These are phyloP conservation scores for Cheiracanthium punctorium DNA, from an alignment of 2,888 invertebrate species.

Conservation along the genomic window DNA sequence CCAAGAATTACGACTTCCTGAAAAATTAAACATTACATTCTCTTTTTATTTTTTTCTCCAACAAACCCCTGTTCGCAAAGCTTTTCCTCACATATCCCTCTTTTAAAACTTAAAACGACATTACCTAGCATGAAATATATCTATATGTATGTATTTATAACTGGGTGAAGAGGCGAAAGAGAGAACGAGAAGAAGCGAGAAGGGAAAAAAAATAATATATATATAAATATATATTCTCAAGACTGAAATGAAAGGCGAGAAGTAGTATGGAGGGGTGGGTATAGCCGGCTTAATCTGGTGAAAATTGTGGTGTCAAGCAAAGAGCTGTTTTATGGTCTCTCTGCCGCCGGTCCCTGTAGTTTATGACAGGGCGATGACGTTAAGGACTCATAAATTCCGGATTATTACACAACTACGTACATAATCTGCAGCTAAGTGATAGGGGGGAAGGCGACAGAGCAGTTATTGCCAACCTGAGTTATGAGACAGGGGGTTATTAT, in stretches of 20 bases:
- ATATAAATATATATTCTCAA: neutral
- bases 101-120: conserved; percentile 32
- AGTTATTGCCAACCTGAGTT: conserved; percentile 67
- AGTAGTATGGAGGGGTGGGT: conserved; percentile 27
- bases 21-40: conserved; percentile 34
- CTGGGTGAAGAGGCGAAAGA: no score
- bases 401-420: conserved; percentile 71
- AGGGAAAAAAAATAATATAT: conserved; percentile 17
- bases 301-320: conserved; percentile 70
- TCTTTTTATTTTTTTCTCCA: conserved; percentile 25
- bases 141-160: conserved; percentile 60
- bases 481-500: conserved; percentile 70
- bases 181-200: no score
- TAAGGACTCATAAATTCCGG: conserved; percentile 69
- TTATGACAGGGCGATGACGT: conserved; percentile 68
- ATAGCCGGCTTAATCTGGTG: conserved; percentile 58
- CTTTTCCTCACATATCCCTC: conserved; percentile 8
- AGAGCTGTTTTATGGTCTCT: conserved; percentile 59
- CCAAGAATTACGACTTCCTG: conserved; percentile 49
- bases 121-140: conserved; percentile 37
- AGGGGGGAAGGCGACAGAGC: conserved; percentile 57
- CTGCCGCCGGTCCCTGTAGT: conserved; percentile 61
- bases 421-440: conserved; percentile 70
- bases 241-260: conserved; percentile 9
- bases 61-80: neutral